phyloP scores from a whole-genome alignment of 2,888 invertebrate species.

The Cyaniris semiargus region DNA sequence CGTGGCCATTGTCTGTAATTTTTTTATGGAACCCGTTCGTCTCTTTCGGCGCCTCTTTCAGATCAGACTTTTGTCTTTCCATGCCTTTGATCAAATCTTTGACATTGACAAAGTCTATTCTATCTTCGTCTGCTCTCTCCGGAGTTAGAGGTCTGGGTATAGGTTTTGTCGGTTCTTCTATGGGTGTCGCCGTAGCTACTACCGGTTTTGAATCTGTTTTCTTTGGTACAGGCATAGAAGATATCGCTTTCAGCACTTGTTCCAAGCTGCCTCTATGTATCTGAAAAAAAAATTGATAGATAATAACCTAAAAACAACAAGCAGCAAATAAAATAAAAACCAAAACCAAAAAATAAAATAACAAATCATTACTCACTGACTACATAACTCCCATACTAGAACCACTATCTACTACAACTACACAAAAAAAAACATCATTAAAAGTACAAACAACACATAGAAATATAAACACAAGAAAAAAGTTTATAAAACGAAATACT shows the following conservation, averaged over 20 bases:
- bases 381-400: slow-evolving; percentile 8
- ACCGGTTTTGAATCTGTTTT: slow-evolving; percentile 60
- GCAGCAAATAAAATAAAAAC: slow-evolving; percentile 32
- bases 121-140: slow-evolving; percentile 70
- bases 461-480: not conserved
- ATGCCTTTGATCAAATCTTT: slow-evolving; percentile 83
- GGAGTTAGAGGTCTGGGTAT: slow-evolving; percentile 49
- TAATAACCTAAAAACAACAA: slow-evolving; percentile 33
- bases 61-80: slow-evolving; percentile 71
- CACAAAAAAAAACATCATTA: slow-evolving; percentile 34
- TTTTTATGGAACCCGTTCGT: slow-evolving; percentile 70
- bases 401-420: slow-evolving; percentile 18
- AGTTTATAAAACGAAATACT: not conserved
- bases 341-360: slow-evolving; percentile 28
- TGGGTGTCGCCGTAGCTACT: slow-evolving; percentile 47
- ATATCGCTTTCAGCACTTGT: slow-evolving; percentile 68
- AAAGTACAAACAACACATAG: slow-evolving; percentile 34
- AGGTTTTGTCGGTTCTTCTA: slow-evolving; percentile 55
- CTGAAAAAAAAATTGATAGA: slow-evolving; percentile 55
- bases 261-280: slow-evolving; percentile 80
- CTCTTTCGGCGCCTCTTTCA: slow-evolving; percentile 54
- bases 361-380: slow-evolving; percentile 3
- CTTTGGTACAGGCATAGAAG: slow-evolving; percentile 69
- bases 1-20: slow-evolving; percentile 61
- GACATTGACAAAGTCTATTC: slow-evolving; percentile 79